phyloP scores from a whole-genome alignment of 2,888 invertebrate genomes.

The Seira musarum region DNA sequence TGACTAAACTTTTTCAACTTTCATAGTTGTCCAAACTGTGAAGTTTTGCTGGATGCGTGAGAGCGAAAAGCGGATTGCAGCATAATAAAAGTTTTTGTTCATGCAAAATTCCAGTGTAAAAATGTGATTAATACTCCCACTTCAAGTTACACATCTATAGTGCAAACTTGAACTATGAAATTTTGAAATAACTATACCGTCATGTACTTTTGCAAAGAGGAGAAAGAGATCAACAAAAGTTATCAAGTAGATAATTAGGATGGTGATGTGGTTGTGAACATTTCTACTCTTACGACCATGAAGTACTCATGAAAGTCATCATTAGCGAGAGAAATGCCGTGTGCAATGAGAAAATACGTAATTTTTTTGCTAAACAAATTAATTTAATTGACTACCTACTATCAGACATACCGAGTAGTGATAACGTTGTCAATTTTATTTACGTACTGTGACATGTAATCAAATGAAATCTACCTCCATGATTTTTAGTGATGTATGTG shows the following conservation, averaged over 20 bases:
- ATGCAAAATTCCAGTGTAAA: too few species aligned
- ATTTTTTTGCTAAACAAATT: conserved; percentile 4
- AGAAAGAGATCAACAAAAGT: not conserved
- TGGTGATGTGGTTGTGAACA: too few species aligned
- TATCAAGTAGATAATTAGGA: not conserved
- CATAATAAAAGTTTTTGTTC: too few species aligned
- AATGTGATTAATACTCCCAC: too few species aligned
- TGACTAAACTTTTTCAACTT: not conserved
- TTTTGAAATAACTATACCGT: too few species aligned
- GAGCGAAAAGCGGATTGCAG: too few species aligned
- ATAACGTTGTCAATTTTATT: conserved; percentile 10
- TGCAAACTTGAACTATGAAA: not conserved
- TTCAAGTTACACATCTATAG: not conserved
- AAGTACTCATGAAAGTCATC: not conserved
- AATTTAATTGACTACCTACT: conserved; percentile 12
- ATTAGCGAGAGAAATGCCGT: not conserved
- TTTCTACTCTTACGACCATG: not conserved
- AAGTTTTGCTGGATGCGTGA: not conserved
- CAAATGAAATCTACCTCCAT: conserved; percentile 9
- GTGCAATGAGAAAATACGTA: not conserved
- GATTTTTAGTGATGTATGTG: not conserved
- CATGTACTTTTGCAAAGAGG: too few species aligned
- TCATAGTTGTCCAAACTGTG: not conserved
- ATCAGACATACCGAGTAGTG: not conserved
- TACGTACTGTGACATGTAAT: conserved; percentile 12